Percentiles rank a stretch among this genome's conserved stretches.
Conservation (phyloP, 2,888 invertebrate genomes). For the Caenorhabditis sinica region DNA sequence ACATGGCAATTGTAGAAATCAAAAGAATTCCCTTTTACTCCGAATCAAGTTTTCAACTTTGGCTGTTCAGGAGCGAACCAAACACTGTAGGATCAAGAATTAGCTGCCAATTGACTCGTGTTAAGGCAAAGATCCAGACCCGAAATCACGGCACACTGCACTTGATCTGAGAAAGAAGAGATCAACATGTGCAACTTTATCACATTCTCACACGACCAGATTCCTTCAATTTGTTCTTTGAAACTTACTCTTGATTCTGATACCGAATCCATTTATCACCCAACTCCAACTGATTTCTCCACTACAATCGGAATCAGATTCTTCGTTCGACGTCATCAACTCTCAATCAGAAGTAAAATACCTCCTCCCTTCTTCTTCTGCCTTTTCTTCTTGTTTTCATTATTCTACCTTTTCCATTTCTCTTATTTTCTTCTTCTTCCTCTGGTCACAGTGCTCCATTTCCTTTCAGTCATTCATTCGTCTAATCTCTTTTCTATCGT, state of each 20-base stretch:
- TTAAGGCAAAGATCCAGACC: too few species aligned
- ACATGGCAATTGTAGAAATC: too few species aligned
- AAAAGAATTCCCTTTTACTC: too few species aligned
- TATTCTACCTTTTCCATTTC: constrained; percentile 7
- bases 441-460: constrained; percentile 15
- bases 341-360: constrained; percentile 17
- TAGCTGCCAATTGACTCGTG: too few species aligned
- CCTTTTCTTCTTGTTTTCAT: constrained; percentile 10
- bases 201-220: too few species aligned
- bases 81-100: too few species aligned
- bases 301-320: constrained; percentile 16
- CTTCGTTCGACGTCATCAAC: constrained; percentile 5
- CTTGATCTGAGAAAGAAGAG: too few species aligned
- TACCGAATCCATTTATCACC: too few species aligned
- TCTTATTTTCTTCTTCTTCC: neutral
- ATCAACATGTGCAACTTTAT: too few species aligned
- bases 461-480: constrained; percentile 15
- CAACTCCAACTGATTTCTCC: neutral
- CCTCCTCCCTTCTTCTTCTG: neutral
- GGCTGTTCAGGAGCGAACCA: too few species aligned
- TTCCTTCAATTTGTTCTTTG: neutral
- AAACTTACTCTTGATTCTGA: neutral
- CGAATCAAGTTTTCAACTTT: too few species aligned
- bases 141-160: too few species aligned
- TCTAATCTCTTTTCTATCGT: neutral